Conservation (phyloP, 2,113 vertebrate species). For the Propithecus coquereli region DNA sequence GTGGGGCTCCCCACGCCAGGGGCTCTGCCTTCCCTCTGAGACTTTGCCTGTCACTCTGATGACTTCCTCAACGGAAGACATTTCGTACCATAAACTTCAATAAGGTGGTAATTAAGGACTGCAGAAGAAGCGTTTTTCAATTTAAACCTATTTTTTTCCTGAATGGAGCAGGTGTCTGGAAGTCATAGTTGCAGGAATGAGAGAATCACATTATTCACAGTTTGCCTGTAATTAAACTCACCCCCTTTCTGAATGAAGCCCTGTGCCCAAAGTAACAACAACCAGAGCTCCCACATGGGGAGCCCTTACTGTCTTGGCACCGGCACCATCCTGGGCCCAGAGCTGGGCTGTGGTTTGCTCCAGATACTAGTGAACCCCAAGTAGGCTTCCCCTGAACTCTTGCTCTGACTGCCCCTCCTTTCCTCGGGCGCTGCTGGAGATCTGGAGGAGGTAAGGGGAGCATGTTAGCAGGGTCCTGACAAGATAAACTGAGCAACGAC, state of each 20-base stretch:
- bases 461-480: background rate
- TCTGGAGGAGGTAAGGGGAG: background rate
- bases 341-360: no score
- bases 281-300: background rate
- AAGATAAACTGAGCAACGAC: background rate
- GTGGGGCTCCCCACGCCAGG: accelerated
- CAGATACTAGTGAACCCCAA: no score
- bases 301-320: background rate
- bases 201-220: conserved; percentile 42
- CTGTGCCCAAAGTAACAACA: conserved; percentile 41
- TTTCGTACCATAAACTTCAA: conserved; percentile 24
- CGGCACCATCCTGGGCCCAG: background rate
- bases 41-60: background rate
- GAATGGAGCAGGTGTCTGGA: conserved; percentile 75
- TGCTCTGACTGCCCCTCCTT: background rate
- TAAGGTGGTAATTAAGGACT: conserved; percentile 54
- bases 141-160: conserved; percentile 49
- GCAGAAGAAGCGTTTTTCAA: conserved; percentile 46
- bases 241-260: conserved; percentile 54
- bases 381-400: background rate
- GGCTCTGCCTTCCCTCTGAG: background rate
- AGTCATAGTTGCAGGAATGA: conserved; percentile 52
- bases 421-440: background rate
- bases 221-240: conserved; percentile 61
- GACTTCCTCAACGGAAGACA: background rate